A percentile compares a stretch with the other conserved stretches of the same genome.
phyloP scores from a whole-genome alignment of 2,113 vertebrate species.

The Azemiops feae region DNA sequence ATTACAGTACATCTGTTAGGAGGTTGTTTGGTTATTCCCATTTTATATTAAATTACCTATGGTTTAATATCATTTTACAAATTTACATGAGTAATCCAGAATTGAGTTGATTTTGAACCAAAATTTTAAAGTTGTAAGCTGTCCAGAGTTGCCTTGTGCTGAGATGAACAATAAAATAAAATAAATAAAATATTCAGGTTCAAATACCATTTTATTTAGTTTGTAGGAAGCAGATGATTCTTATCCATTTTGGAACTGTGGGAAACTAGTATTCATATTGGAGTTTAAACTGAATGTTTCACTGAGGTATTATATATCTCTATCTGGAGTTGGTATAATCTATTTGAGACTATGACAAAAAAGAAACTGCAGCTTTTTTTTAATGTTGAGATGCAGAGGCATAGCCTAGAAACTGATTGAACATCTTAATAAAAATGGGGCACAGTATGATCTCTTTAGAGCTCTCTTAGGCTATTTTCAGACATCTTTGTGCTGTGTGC shows the following conservation, averaged over 20 bases:
- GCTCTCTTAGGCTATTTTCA: background rate
- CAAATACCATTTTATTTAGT: background rate
- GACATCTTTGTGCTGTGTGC: background rate
- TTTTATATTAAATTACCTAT: background rate
- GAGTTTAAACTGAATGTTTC: background rate
- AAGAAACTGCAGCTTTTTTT: background rate
- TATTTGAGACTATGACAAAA: background rate
- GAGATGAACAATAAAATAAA: background rate
- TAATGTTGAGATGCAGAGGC: background rate
- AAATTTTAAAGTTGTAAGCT: background rate
- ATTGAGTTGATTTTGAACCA: background rate
- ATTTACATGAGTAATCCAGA: background rate
- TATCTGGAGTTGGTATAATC: background rate
- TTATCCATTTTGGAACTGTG: background rate
- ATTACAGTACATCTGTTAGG: background rate
- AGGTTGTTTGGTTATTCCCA: background rate
- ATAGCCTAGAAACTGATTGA: background rate
- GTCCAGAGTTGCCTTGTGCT: background rate
- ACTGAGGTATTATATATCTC: background rate
- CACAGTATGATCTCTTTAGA: background rate
- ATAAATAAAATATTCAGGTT: background rate
- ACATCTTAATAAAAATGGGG: background rate
- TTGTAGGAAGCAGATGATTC: background rate
- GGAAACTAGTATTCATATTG: background rate
- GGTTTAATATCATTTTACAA: background rate